phyloP scores from a whole-genome alignment of 2,113 vertebrate genomes.

The Aptenodytes forsteri region DNA sequence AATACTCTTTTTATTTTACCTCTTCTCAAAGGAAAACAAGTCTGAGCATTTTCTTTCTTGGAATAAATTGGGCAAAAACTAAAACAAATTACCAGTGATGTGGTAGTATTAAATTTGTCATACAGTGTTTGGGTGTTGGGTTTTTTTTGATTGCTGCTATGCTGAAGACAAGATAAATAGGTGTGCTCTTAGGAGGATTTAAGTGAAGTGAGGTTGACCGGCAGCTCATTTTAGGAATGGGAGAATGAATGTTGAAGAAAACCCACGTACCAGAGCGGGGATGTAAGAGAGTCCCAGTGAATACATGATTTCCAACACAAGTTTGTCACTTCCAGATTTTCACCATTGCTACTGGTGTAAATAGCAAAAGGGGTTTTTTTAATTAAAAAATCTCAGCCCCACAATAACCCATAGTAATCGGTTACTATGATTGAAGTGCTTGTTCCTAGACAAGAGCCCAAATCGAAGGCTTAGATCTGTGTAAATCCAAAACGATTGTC shows the following conservation, averaged over 20 bases:
- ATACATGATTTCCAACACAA: background rate
- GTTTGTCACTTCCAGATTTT: background rate
- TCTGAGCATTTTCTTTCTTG: background rate
- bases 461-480: background rate
- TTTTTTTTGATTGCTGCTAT: background rate
- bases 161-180: background rate
- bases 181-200: background rate
- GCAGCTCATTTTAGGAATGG: background rate
- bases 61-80: background rate
- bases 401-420: background rate
- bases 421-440: background rate
- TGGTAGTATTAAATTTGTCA: background rate
- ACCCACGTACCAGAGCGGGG: rapidly evolving
- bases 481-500: background rate
- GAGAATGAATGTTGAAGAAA: background rate
- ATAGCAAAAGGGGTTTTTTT: background rate
- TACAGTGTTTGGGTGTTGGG: background rate
- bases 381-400: background rate
- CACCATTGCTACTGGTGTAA: background rate
- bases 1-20: background rate
- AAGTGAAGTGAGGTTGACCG: background rate
- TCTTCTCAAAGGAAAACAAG: background rate
- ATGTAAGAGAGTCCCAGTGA: background rate
- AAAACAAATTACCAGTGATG: background rate
- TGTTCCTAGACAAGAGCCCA: background rate